Conservation (phyloP, 2,113 vertebrate species). For the Menidia beryllina region DNA sequence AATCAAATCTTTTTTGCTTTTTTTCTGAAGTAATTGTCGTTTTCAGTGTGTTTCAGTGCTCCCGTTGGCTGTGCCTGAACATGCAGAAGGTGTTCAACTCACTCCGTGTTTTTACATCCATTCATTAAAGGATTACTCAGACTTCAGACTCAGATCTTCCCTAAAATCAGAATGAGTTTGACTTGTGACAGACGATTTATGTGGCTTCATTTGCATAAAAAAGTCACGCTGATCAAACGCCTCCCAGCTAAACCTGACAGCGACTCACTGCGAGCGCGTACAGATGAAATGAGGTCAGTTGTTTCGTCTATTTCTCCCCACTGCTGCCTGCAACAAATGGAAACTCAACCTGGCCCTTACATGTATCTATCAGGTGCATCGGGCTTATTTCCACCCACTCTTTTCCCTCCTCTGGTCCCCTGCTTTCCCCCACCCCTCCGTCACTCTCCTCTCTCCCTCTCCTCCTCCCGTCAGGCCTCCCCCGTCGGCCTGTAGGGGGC, state of each 20-base stretch:
- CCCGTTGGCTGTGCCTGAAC: no score
- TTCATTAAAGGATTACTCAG: background rate
- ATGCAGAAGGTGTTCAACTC: no score
- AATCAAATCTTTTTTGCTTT: no score
- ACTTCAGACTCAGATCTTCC: background rate
- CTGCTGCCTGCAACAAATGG: background rate
- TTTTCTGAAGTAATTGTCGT: no score
- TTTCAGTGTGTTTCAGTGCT: no score
- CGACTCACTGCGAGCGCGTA: background rate
- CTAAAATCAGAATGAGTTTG: no score
- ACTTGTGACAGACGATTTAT: background rate
- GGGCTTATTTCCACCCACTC: no score
- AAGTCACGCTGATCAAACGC: background rate
- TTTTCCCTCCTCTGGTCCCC: background rate
- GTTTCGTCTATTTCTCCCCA: background rate
- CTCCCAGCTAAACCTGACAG: background rate
- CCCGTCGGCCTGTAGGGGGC: conserved; percentile 70
- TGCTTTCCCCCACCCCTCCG: background rate
- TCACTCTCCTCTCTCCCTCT: background rate
- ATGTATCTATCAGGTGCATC: background rate
- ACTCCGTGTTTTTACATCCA: no score
- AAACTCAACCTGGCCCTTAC: background rate
- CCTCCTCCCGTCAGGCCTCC: background rate
- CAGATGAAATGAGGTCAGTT: background rate
- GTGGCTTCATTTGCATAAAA: background rate